Evolutionary conservation across 92 coral and sea anemone species (phyloP), one percentile per base, ranked within the genome.

Genomic region (Galaxea fascicularis): DNA sequence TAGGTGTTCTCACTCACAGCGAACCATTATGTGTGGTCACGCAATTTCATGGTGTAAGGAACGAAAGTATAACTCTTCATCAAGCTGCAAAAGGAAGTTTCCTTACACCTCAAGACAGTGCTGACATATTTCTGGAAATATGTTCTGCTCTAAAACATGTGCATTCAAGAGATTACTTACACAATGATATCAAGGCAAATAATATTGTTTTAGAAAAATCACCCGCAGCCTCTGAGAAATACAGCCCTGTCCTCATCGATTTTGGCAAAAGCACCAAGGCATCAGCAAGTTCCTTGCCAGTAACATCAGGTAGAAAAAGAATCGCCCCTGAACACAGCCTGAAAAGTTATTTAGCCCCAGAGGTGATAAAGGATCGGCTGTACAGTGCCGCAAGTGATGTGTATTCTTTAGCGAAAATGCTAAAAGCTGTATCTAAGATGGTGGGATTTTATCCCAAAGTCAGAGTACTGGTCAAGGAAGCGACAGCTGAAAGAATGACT

Each of bases 221-320:
- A 29, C 46, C n/a, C 46, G 17, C 47, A 66, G 41, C 46, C n/a
- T 29, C 72, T 28, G 47, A 29, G 47, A 29, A 66, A 66, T 66
- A 0, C 72, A 66, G 20, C 4, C 46, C 70, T 64, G n/a, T 66
- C 30, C 52, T 66, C 24, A 66, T 66, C 10, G 72, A 66, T 4
- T 66, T 66, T 66, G 72, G 47, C 72, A 66, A 66, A 66, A 64
- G n/a, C n/a, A n/a, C n/a, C n/a, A n/a, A n/a, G n/a, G n/a, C n/a
- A n/a, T n/a, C n/a, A n/a, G n/a, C n/a, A n/a, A 64, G 31, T 24
- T 64, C 69, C 12, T 10, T 10, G 69, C 25, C 12, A 64, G 10
- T 15, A 49, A 10, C 15, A 49, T 49, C 54, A 49, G 54, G 54
- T 49, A 29, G 41, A 27, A 65, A 27, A 27, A 0, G 20, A 27